These are phyloP conservation scores for Manacus vitellinus DNA, from an alignment of 2,113 vertebrate species.

Conservation along the genomic window DNA sequence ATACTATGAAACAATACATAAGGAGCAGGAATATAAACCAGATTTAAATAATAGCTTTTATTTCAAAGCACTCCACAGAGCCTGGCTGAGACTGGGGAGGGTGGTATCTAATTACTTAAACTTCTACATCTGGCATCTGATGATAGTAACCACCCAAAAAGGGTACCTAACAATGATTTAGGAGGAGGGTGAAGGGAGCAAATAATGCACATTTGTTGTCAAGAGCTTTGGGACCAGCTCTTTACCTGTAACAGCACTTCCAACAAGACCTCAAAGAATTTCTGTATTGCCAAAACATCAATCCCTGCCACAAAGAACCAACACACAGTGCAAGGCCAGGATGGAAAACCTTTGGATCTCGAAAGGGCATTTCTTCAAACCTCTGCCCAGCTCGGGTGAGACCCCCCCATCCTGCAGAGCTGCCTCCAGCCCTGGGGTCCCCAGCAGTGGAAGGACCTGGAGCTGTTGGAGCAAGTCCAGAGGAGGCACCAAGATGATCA, in stretches of 20 bases:
- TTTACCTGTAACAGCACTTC: background rate
- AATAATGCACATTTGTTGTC: background rate
- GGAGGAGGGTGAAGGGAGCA: background rate
- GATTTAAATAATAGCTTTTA: slow-evolving; percentile 29
- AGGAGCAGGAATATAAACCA: slow-evolving; percentile 20
- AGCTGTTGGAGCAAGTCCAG: background rate
- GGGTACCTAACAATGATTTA: background rate
- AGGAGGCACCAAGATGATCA: background rate
- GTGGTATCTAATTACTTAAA: slow-evolving; percentile 5
- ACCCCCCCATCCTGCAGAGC: background rate
- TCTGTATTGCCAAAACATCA: background rate
- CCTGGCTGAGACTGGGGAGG: background rate
- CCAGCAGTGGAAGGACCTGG: background rate
- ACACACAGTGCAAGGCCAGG: background rate
- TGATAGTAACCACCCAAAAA: background rate
- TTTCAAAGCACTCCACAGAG: slow-evolving; percentile 35
- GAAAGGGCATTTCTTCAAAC: background rate
- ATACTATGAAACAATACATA: background rate
- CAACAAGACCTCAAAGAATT: background rate
- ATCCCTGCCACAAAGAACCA: background rate
- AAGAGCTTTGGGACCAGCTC: background rate
- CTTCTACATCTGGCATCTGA: slow-evolving; percentile 19
- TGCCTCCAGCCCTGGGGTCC: background rate
- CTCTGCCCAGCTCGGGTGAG: background rate
- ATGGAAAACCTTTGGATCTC: background rate